Evolutionary conservation across 2,113 vertebrate species (phyloP).

Genomic region (Anas platyrhynchos): DNA sequence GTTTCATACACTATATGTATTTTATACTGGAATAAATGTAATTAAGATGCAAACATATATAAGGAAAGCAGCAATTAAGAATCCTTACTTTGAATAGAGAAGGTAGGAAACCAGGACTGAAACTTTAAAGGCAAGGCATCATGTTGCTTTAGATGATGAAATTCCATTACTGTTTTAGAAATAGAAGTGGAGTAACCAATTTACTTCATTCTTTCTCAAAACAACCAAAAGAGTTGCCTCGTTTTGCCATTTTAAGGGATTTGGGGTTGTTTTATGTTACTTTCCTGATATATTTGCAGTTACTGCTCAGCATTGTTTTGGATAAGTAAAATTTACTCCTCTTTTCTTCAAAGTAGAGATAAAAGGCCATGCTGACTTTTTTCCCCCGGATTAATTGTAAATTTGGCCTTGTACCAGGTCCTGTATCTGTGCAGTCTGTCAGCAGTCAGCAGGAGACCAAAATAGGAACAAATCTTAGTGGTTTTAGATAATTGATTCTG

Average conservation of each 20-base stretch:
- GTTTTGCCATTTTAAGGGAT: background rate
- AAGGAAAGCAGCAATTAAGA: background rate
- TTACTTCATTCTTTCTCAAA: background rate
- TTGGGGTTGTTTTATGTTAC: background rate
- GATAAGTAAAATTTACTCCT: background rate
- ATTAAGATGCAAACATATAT: background rate
- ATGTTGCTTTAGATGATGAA: background rate
- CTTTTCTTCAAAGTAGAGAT: background rate
- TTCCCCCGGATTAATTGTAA: background rate
- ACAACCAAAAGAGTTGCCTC: background rate
- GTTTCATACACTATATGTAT: background rate
- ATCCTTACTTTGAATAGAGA: background rate
- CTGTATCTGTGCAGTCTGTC: conserved; percentile 12
- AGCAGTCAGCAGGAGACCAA: conserved; percentile 2
- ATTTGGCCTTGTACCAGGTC: conserved; percentile 15
- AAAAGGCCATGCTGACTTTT: background rate
- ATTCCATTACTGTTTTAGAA: background rate
- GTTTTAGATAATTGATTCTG: conserved; percentile 1
- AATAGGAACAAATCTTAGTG: background rate
- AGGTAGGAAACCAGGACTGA: background rate
- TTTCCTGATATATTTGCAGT: background rate
- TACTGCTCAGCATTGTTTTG: background rate
- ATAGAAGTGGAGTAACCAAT: background rate
- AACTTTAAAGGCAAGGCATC: background rate
- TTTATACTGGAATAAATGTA: background rate